Percentiles rank a stretch among this genome's conserved stretches.
Conservation (phyloP, 2,888 invertebrate genomes). For the Altica lythri region DNA sequence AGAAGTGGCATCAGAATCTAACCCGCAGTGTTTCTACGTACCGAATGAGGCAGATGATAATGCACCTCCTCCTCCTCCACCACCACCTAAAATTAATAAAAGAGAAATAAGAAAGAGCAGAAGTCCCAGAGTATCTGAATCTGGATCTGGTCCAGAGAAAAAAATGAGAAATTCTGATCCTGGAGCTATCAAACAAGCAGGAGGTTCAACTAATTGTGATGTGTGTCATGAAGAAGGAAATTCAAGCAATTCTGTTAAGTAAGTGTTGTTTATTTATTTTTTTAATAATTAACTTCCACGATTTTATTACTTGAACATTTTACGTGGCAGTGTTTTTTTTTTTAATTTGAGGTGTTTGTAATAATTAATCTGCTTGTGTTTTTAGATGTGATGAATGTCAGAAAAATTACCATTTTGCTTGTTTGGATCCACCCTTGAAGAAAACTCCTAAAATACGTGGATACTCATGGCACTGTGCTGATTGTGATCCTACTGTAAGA, state of each 20-base stretch:
- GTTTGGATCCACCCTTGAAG: constrained; percentile 91
- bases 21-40: constrained; percentile 79
- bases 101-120: constrained; percentile 35
- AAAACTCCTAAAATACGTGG: constrained; percentile 93
- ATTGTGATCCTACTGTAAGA: constrained; percentile 84
- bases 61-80: constrained; percentile 50
- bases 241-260: constrained; percentile 71
- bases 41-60: constrained; percentile 68
- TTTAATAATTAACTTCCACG: too few species aligned
- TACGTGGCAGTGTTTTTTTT: too few species aligned
- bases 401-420: constrained; percentile 89
- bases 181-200: constrained; percentile 15
- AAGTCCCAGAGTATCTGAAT: constrained; percentile 34
- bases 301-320: too few species aligned
- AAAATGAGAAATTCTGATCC: constrained; percentile 1
- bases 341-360: too few species aligned
- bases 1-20: constrained; percentile 64
- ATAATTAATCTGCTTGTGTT: too few species aligned
- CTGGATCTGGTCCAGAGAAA: background rate
- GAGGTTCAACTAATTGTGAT: constrained; percentile 63
- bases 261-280: constrained; percentile 39
- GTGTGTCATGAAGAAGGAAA: constrained; percentile 69
- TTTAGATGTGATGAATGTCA: constrained; percentile 88
- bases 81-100: constrained; percentile 29
- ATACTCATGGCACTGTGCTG: constrained; percentile 95